These are phyloP conservation scores for Caenorhabditis panamensis DNA, from an alignment of 2,888 invertebrate species.

Conservation along the genomic window DNA sequence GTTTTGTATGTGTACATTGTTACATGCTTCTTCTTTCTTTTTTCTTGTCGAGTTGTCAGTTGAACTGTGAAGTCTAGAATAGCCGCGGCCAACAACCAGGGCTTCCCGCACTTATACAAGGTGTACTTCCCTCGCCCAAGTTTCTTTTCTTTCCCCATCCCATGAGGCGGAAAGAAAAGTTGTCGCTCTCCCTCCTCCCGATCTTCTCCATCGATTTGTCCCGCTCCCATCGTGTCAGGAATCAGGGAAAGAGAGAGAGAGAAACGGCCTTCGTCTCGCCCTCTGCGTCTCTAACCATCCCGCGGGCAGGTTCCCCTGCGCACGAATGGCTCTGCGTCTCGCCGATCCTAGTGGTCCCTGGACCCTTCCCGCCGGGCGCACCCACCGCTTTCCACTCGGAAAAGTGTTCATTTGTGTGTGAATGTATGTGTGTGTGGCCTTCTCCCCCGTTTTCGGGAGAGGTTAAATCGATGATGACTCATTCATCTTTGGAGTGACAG, in stretches of 20 bases:
- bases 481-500: conserved; percentile 36
- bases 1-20: conserved; percentile 1
- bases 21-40: background rate
- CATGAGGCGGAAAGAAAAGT: conserved; percentile 1
- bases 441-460: conserved; percentile 4
- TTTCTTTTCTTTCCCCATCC: background rate
- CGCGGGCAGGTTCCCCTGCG: background rate
- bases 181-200: background rate
- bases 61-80: too few relatives aligned
- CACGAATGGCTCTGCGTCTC: conserved; percentile 4
- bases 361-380: conserved; percentile 11
- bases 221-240: background rate
- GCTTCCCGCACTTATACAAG: background rate
- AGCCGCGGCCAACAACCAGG: too few relatives aligned
- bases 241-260: conserved; percentile 1
- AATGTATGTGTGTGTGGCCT: conserved; percentile 46
- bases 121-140: background rate
- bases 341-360: background rate
- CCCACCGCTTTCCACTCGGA: conserved; percentile 17
- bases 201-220: background rate
- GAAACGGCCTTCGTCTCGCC: background rate
- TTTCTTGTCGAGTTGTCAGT: too few relatives aligned
- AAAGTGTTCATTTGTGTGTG: conserved; percentile 56
- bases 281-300: background rate
- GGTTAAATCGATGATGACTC: conserved; percentile 57